Evolutionary conservation across 2,888 invertebrate genomes (phyloP).

Genomic region (Furcula furcula): DNA sequence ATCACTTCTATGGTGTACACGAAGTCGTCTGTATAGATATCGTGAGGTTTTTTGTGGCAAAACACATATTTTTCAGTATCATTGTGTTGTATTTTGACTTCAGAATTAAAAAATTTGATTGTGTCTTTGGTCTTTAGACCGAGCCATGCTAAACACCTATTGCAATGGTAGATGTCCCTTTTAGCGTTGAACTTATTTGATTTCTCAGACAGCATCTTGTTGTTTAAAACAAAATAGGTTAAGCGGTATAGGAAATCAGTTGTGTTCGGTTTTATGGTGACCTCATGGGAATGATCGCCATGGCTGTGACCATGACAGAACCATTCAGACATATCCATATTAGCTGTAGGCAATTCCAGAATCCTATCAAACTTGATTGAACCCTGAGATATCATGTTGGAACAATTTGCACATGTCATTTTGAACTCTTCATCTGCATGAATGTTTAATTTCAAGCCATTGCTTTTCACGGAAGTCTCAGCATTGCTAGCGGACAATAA

Average conservation of each 20-base stretch:
- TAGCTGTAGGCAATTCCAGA: slow-evolving; percentile 83
- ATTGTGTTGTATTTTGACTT: slow-evolving; percentile 64
- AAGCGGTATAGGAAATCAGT: slow-evolving; percentile 81
- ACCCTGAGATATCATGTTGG: slow-evolving; percentile 68
- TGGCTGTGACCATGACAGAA: slow-evolving; percentile 83
- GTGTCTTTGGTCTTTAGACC: slow-evolving; percentile 71
- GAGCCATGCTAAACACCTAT: slow-evolving; percentile 81
- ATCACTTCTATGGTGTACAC: slow-evolving; percentile 74
- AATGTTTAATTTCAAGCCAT: slow-evolving; percentile 52
- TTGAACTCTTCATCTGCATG: slow-evolving; percentile 46
- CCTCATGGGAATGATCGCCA: slow-evolving; percentile 32
- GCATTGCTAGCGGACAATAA: slow-evolving; percentile 42
- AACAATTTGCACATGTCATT: slow-evolving; percentile 65
- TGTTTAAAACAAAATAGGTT: slow-evolving; percentile 78
- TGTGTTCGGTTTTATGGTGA: slow-evolving; percentile 66
- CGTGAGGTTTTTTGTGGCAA: slow-evolving; percentile 39
- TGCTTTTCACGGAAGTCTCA: slow-evolving; percentile 35
- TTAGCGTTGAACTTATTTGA: slow-evolving; percentile 67
- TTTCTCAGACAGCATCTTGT: slow-evolving; percentile 58
- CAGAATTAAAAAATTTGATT: slow-evolving; percentile 82
- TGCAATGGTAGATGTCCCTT: slow-evolving; percentile 76
- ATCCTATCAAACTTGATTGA: slow-evolving; percentile 78
- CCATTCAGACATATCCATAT: slow-evolving; percentile 84
- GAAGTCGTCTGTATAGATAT: slow-evolving; percentile 72
- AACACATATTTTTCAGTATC: slow-evolving; percentile 46